A percentile compares a stretch with the other conserved stretches of the same genome.
phyloP scores from a whole-genome alignment of 2,888 invertebrate genomes.

The Ophion slaviceki region DNA sequence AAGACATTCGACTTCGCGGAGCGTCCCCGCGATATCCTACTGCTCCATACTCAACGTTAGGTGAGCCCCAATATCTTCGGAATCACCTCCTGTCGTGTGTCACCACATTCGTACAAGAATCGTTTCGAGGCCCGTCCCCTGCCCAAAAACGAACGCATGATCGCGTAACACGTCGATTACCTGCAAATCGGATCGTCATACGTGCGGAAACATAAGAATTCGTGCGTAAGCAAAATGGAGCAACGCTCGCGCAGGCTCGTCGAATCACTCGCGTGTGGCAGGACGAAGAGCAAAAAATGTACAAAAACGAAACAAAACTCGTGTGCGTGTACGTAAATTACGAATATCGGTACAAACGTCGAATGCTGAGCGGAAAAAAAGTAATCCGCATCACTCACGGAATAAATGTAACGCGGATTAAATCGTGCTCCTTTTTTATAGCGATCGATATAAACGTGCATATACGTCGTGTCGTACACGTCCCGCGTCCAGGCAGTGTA shows the following conservation, averaged over 20 bases:
- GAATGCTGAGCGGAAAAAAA: background rate
- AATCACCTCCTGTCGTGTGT: too few species aligned
- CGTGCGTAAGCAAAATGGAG: constrained; percentile 49
- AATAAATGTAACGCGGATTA: background rate
- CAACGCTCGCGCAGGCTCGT: constrained; percentile 36
- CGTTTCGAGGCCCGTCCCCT: background rate
- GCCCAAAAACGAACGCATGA: background rate
- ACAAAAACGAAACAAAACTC: too few species aligned
- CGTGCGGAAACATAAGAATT: background rate
- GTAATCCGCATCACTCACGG: background rate
- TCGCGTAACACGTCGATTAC: background rate
- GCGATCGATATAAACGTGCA: background rate
- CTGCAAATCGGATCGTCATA: constrained; percentile 11
- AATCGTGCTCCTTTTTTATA: constrained; percentile 8
- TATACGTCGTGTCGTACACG: background rate
- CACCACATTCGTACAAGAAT: too few species aligned
- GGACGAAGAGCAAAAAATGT: background rate
- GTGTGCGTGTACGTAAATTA: too few species aligned
- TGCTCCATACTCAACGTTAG: too few species aligned
- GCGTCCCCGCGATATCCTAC: too few species aligned
- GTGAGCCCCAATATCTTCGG: too few species aligned
- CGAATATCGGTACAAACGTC: background rate
- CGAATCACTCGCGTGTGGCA: background rate
- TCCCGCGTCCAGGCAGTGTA: constrained; percentile 68
- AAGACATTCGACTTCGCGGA: too few species aligned